Evolutionary conservation across 92 coral and sea anemone genomes (phyloP).

Genomic region (Scolanthus callimorphus): DNA sequence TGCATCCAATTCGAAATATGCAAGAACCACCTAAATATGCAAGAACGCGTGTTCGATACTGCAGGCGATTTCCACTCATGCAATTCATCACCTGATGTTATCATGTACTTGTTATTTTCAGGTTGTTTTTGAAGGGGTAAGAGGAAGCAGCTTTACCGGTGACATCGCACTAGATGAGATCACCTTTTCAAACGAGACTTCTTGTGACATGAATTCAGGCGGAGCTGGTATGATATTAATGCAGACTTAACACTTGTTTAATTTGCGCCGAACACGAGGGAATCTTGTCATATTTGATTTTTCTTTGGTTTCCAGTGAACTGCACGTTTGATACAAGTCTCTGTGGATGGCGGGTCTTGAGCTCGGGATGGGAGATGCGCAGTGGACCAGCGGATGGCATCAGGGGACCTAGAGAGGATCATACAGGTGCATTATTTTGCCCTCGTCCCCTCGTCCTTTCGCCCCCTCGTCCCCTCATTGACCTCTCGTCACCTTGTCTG

Average conservation of each 20-base stretch:
- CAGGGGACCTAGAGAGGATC: background rate
- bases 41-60: too few species aligned
- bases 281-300: too few species aligned
- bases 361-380: background rate
- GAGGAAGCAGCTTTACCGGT: conserved; percentile 5
- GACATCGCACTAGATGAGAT: conserved; percentile 44
- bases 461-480: background rate
- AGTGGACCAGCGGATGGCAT: background rate
- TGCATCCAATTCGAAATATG: too few species aligned
- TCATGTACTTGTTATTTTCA: background rate
- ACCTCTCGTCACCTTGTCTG: too few species aligned
- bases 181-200: conserved; percentile 16
- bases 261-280: too few species aligned
- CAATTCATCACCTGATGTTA: too few species aligned
- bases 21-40: too few species aligned
- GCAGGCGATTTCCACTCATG: too few species aligned
- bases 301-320: background rate
- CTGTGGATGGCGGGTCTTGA: background rate
- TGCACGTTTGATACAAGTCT: background rate
- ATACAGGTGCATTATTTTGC: background rate
- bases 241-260: too few species aligned
- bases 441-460: background rate
- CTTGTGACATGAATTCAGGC: too few species aligned
- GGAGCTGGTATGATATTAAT: background rate
- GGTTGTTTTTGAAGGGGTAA: conserved; percentile 19